Base-by-base conservation (phyloP, 2,113 vertebrate species). In the Entosphenus tridentatus region DNA sequence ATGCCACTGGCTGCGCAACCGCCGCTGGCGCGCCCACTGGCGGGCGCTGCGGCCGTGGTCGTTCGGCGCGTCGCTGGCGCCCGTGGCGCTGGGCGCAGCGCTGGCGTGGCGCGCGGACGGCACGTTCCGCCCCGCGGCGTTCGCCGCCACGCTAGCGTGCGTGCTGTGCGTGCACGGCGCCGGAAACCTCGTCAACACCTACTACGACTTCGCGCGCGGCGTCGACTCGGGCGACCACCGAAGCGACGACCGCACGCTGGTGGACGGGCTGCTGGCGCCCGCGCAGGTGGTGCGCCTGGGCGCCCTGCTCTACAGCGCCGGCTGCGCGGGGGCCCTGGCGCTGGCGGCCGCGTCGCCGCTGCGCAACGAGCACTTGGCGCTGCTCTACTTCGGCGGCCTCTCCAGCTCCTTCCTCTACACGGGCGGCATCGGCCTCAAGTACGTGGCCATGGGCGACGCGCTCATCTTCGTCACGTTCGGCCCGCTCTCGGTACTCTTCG, bases 191-290 rank as follows among this genome's bases (percentile, higher is more conserved):
- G 93, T 98, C 3, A 98, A 98, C 74, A 98, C 93, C 18, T 98
- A 93, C 76, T 98, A 96, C n/a, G 93, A 98, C 79, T 98, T 96
- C 77, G 92, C 88, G 69, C 95, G 96, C 77, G 93, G 93, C 56
- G 96, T 96, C 56, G 93, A 98, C 72, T 39, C 39, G 39, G 39
- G 39, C 6, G 90, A 98, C 76, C 96, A 96, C 78, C 96, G 96
- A 76, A 98, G 93, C 0, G 93, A 98, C 2, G 93, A 98, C 73
- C 81, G 93, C 78, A 98, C 93, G 12, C 77, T 98, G 56, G 93
- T 98, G 77, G 93, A 98, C 71, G 85, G 83, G 71, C 92, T 96
- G 74, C 69, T 98, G 77, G 83, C 93, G 68, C 92, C 93, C 3
- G 86, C 89, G 80, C 89, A 96, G 3, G 87, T 98, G 1, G 90